Conservation (phyloP, 2,888 invertebrate species). For the Chalcosyrphus nemorum region DNA sequence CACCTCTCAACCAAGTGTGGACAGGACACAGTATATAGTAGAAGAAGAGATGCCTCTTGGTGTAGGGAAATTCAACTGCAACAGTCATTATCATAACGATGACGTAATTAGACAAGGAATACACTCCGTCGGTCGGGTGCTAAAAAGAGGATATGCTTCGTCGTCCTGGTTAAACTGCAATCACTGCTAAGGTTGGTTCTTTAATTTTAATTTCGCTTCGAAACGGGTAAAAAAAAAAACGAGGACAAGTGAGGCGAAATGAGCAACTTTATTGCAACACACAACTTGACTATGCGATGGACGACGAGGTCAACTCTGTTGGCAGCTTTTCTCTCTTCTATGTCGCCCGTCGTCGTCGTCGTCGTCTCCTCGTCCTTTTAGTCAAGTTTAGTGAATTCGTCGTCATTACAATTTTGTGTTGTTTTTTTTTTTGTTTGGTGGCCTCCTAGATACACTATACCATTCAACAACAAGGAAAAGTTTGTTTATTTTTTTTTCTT, state of each 20-base stretch:
- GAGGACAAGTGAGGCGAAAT: slow-evolving; percentile 65
- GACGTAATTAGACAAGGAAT: slow-evolving; percentile 70
- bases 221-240: slow-evolving; percentile 8
- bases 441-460: background rate
- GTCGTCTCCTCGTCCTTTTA: slow-evolving; percentile 2
- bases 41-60: background rate
- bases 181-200: slow-evolving; percentile 52
- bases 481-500: slow-evolving; percentile 7
- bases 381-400: slow-evolving; percentile 64
- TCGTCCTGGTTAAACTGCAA: slow-evolving; percentile 63
- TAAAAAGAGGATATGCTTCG: slow-evolving; percentile 8
- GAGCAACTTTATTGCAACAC: slow-evolving; percentile 61
- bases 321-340: background rate
- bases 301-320: slow-evolving; percentile 69
- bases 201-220: slow-evolving; percentile 63
- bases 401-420: slow-evolving; percentile 62
- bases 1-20: background rate
- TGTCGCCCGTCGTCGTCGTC: background rate
- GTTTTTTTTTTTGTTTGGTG: slow-evolving; percentile 21
- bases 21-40: slow-evolving; percentile 14
- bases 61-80: slow-evolving; percentile 51
- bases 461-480: slow-evolving; percentile 25
- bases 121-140: background rate
- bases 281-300: slow-evolving; percentile 52
- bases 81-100: slow-evolving; percentile 73